Evolutionary conservation across 2,113 vertebrate genomes (phyloP).

Genomic region (Pleuronectes platessa): DNA sequence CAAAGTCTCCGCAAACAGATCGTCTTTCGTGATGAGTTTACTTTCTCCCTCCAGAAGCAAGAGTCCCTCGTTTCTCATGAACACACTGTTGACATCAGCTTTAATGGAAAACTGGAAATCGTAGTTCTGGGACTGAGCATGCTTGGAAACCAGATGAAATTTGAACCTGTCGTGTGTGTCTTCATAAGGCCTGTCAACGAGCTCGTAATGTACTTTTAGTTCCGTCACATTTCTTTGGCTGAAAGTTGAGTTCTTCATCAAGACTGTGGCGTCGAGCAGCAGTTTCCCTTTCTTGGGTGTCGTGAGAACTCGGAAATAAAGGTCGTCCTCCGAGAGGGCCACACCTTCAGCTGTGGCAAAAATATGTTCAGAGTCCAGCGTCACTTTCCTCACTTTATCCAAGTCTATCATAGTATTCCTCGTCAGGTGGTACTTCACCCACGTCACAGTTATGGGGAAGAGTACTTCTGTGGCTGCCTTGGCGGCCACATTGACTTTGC

Average conservation of each 20-base stretch:
- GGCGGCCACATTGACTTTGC: constrained; percentile 85
- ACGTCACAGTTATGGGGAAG: constrained; percentile 85
- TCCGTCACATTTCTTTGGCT: constrained; percentile 86
- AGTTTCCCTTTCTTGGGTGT: constrained; percentile 87
- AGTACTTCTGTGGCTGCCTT: constrained; percentile 80
- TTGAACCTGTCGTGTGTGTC: constrained; percentile 85
- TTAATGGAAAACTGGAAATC: constrained; percentile 87
- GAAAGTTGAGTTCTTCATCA: constrained; percentile 85
- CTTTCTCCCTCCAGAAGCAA: constrained; percentile 88
- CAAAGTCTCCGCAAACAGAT: constrained; percentile 86
- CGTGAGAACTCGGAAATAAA: constrained; percentile 86
- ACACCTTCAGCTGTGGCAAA: constrained; percentile 77
- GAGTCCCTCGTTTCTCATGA: constrained; percentile 87
- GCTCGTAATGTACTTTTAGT: constrained; percentile 84
- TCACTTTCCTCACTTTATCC: constrained; percentile 83
- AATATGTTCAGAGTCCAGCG: constrained; percentile 83
- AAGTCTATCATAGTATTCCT: constrained; percentile 83
- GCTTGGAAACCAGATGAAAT: constrained; percentile 86
- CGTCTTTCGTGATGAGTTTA: constrained; percentile 85
- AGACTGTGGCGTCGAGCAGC: constrained; percentile 79
- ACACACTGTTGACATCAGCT: constrained; percentile 81
- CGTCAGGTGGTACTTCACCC: constrained; percentile 84
- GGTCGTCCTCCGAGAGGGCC: constrained; percentile 78
- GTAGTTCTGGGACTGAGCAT: constrained; percentile 84
- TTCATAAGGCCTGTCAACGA: constrained; percentile 78